Conservation (phyloP, 1,140 invertebrate genomes). For the Goniozus legneri region DNA sequence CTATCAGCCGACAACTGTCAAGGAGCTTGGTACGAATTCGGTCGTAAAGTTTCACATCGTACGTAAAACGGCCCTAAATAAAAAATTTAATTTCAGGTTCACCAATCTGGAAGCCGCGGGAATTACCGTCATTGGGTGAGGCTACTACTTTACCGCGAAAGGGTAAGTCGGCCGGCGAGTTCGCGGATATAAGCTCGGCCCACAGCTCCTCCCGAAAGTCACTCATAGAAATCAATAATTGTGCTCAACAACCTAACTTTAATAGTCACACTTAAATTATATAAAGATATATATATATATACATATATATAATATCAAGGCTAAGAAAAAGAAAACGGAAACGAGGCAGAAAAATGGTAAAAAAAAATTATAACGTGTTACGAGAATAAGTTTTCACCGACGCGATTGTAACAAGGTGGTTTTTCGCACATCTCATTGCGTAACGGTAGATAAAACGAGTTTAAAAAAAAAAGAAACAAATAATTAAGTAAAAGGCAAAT, state of each 20-base stretch:
- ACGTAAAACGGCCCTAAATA: conserved; percentile 6
- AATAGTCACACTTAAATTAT: conserved; percentile 51
- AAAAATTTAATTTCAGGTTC: conserved; percentile 38
- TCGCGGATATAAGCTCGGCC: conserved; percentile 47
- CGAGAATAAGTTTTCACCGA: no score
- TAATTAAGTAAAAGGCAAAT: no score
- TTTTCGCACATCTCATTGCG: no score
- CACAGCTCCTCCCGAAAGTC: conserved; percentile 53
- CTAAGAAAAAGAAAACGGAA: no score
- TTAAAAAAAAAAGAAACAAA: no score
- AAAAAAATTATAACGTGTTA: no score
- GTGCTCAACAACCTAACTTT: conserved; percentile 53
- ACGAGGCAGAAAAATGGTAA: background rate
- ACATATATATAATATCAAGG: no score
- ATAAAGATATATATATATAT: conserved; percentile 2
- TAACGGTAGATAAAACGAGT: no score
- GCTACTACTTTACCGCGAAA: conserved; percentile 53
- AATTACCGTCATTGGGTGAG: conserved; percentile 50
- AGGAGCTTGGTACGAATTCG: conserved; percentile 85
- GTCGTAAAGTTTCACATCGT: background rate
- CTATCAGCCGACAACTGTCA: conserved; percentile 79
- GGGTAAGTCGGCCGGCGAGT: conserved; percentile 51
- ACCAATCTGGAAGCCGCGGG: conserved; percentile 52
- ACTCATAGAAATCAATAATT: conserved; percentile 53
- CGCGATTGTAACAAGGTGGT: no score